Evolutionary conservation across 2,797 vertebrate genomes (phyloP), one percentile per base, ranked within the genome.

Genomic region (Erethizon dorsatum): DNA sequence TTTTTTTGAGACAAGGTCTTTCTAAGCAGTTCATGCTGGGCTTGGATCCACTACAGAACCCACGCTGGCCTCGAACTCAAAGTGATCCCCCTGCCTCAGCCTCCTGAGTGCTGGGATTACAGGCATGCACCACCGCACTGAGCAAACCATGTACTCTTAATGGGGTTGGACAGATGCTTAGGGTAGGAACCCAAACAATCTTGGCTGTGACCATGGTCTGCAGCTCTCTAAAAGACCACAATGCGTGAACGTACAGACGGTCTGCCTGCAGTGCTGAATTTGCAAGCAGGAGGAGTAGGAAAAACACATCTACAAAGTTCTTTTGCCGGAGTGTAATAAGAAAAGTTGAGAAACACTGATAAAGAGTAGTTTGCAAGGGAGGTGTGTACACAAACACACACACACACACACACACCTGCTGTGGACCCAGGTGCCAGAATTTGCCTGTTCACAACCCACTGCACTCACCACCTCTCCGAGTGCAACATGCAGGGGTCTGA

Each of bases 221-320:
- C 28, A 77, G 37, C n/a, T 78, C n/a, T 61, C 57, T 20, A 11
- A 78, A 65, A 83, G 69, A 12, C 12, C 67, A 2, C 65, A 18
- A 2, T 26, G 14, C 5, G 3, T 67, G 20, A 54, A 50, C 45
- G 24, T 0, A 2, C 2, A 37, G 9, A 33, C 0, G 2, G 33
- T 13, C 5, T 1, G 31, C 69, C 41, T 45, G 0, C 5, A 24
- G 83, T 14, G 18, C 18, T 41, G 37, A 18, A 37, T 50, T 65
- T 88, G 26, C 50, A 26, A 0, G 56, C 18, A 1, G 10, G 41
- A 4, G 4, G 56, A 9, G 1, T n/a, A 50, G 75, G 79, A 41
- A 73, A 83, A 87, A 57, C 2, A 15, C 0, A n/a, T 33, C 88
- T 73, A 47, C 54, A 73, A n/a, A 24, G 13, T 15, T 24, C 89